Conservation (phyloP, 2,888 invertebrate species). For the Euproctis similis region DNA sequence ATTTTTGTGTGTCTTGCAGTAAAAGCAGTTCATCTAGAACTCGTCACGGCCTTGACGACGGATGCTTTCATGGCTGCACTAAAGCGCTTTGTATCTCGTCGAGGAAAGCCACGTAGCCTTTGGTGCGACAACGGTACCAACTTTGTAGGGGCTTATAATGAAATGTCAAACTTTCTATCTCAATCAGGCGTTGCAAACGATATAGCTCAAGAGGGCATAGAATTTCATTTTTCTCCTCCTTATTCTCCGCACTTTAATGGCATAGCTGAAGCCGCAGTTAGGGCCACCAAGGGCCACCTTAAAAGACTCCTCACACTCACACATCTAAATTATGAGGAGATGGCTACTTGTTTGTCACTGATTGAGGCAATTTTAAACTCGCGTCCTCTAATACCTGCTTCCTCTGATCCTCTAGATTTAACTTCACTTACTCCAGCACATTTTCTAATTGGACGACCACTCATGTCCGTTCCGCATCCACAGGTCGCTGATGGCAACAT, state of each 20-base stretch:
- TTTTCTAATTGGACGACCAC: constrained; percentile 10
- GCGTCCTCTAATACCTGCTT: too few species aligned
- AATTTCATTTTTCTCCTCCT: constrained; percentile 3
- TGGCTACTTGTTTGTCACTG: constrained; percentile 5
- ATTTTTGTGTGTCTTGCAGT: constrained; percentile 4
- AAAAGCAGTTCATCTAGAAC: constrained; percentile 8
- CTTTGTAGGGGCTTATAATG: constrained; percentile 9
- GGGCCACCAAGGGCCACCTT: constrained; percentile 3
- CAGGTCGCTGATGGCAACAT: constrained; percentile 2
- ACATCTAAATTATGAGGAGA: constrained; percentile 8
- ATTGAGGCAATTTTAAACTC: constrained; percentile 8
- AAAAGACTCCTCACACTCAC: constrained; percentile 2
- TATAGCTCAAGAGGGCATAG: constrained; percentile 4
- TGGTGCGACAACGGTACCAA: constrained; percentile 6
- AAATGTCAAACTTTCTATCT: neutral
- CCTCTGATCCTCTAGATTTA: constrained; percentile 6
- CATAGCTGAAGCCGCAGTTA: constrained; percentile 4
- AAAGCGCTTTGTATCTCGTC: constrained; percentile 6
- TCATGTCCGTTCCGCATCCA: too few species aligned
- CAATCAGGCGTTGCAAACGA: neutral
- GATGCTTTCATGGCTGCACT: constrained; percentile 8
- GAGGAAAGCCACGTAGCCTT: constrained; percentile 6
- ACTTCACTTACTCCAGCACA: constrained; percentile 5
- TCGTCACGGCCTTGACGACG: constrained; percentile 6
- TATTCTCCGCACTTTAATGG: too few species aligned